Conservation (phyloP, 2,797 vertebrate species). For the Austrolebias charrua region DNA sequence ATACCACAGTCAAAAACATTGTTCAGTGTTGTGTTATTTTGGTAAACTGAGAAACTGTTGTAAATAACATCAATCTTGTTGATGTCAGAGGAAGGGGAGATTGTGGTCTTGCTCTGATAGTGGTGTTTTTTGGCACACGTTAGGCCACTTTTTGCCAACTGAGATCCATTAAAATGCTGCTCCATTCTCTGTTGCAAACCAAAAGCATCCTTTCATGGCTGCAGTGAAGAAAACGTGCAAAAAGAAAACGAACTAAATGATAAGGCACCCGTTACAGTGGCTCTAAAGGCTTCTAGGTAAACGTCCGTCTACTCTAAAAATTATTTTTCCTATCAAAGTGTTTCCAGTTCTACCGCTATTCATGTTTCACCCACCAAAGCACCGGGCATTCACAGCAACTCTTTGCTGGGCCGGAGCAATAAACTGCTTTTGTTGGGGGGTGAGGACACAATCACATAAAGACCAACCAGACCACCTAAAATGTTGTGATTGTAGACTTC, state of each 20-base stretch:
- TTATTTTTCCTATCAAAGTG: not conserved
- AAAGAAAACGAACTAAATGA: conserved; percentile 35
- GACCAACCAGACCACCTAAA: not conserved
- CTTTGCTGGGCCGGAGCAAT: not conserved
- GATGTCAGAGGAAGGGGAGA: conserved; percentile 23
- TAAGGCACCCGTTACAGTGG: conserved; percentile 41
- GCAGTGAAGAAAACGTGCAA: conserved; percentile 40
- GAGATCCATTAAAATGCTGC: conserved; percentile 56
- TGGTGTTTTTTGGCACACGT: conserved; percentile 44
- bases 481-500: not conserved
- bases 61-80: conserved; percentile 15
- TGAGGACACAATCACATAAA: not conserved
- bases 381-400: not conserved
- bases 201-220: conserved; percentile 41
- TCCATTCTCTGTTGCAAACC: conserved; percentile 47
- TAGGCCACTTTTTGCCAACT: conserved; percentile 28
- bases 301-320: not conserved
- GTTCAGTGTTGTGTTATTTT: conserved; percentile 10
- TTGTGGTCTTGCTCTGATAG: conserved; percentile 22
- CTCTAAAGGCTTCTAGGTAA: conserved; percentile 23
- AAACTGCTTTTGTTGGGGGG: not conserved
- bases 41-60: conserved; percentile 10
- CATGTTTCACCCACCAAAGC: not conserved
- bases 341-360: too few species aligned
- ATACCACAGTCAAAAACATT: conserved; percentile 21